Evolutionary conservation across 2,888 invertebrate species (phyloP), one percentile per base, ranked within the genome.

Genomic region (Serrognathus titanus): DNA sequence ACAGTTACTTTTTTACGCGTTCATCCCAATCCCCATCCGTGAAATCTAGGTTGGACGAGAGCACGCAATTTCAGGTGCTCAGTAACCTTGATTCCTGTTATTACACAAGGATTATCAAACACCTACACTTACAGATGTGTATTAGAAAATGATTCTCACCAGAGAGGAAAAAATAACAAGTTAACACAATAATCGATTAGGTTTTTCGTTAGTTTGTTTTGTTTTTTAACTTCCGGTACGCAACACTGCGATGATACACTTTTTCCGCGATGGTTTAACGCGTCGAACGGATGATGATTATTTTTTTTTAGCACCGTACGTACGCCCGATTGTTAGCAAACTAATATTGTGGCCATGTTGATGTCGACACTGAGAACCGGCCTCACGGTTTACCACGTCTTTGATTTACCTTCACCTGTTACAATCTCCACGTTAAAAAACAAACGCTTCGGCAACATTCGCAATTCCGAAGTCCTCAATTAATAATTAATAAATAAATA

Each of bases 331-430:
- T 45, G 58, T 50, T 54, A 39, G 55, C 58, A 52, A 48, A 53
- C 55, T 55, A 57, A 41, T 58, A 59, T 48, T 65, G 66, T 63
- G 60, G 68, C 67, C 68, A 68, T 68, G 65, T 68, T 66, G 63
- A 51, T 65, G 59, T 65, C 63, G 60, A 61, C 60, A 65, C 61
- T 63, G 59, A 53, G 51, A 49, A 41, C 46, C 55, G 45, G 45
- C 55, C 55, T 55, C 49, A 50, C 55, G 36, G 35, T 53, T 57
- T 52, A 51, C 56, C 51, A 57, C 56, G 52, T 57, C 56, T 57
- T 57, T 52, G 56, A 51, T 31, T 43, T 54, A 51, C 53, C 53
- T 69, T 71, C 69, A 70, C 69, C 69, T 70, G 69, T 65, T 63
- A 55, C 56, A 59, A 52, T 50, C 53, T 58, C 58, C 65, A 63